Base-by-base conservation (phyloP, 1,140 invertebrate species). In the Andricus grossulariae region DNA sequence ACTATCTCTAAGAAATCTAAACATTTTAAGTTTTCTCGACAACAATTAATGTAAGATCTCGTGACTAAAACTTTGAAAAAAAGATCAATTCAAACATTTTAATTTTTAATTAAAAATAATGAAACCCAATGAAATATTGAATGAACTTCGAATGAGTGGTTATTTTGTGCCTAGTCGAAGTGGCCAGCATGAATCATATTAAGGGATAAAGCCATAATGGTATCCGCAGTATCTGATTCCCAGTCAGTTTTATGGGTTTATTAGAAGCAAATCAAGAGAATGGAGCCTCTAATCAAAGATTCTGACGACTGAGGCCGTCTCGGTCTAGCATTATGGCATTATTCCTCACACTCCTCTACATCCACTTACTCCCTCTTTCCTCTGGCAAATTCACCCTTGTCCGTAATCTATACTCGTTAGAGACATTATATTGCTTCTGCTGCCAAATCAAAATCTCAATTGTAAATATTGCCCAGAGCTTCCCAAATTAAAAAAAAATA, bases 221-320 rank as follows among this genome's bases (percentile, higher is more conserved):
- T 73, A 73, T 50, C 74, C 50, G 50, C 55, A 73, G 66, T 75
- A 77, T 80, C 79, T 82, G 82, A 84, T 82, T 82, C 71, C 80
- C 57, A 54, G 66, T 79, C 80, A 70, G 57, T 89, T 89, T 89
- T 88, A 89, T 89, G 77, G 83, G 86, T 89, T 90, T 90, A 90
- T 90, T 89, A 91, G 89, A 89, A 90, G 88, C 84, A 88, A 91
- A 90, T 91, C 88, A 88, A 83, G 79, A 80, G 81, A 81, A 85
- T 83, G 79, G 85, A 88, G 86, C 85, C 90, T 91, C 86, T 91
- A 90, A 91, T 91, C 90, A 90, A 89, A 90, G 88, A 88, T 88
- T 88, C 88, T 89, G 89, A 91, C 80, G 88, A 90, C 78, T 77
- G 50, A 79, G 79, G 82, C 80, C 83, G 80, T 86, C 84, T 88